Percentiles rank a stretch among this genome's conserved stretches.
Evolutionary conservation across 92 coral and sea anemone species (phyloP).

Genomic region (Palythoa heliodiscus): DNA sequence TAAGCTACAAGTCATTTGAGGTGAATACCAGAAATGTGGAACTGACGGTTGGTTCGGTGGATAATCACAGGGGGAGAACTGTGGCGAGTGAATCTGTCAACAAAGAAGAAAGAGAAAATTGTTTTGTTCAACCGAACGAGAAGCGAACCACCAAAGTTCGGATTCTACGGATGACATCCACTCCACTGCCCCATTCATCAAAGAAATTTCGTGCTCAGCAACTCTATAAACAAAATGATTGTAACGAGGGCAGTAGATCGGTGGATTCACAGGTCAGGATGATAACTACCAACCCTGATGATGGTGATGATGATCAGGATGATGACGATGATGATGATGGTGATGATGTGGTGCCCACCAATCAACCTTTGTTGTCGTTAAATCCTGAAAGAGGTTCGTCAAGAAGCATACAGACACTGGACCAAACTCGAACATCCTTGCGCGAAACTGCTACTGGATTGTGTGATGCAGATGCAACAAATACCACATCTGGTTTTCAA

Average conservation of each 20-base stretch:
- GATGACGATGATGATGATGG: too few species aligned
- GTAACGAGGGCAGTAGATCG: neutral
- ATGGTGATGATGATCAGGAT: too few species aligned
- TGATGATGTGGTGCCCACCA: neutral
- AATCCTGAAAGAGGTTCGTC: neutral
- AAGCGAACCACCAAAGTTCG: neutral
- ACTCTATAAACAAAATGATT: neutral
- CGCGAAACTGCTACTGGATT: neutral
- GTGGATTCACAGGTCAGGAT: neutral
- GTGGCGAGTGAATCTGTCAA: neutral
- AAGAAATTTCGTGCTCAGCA: neutral
- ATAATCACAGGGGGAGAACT: neutral
- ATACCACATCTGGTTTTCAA: neutral
- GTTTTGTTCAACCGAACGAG: neutral
- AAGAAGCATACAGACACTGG: neutral
- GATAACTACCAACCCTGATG: neutral
- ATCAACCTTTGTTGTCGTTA: neutral
- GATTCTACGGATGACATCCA: conserved; percentile 30
- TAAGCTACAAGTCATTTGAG: conserved; percentile 16
- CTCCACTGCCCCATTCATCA: conserved; percentile 29
- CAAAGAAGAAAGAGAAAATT: neutral
- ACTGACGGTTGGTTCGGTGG: neutral
- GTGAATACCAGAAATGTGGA: neutral
- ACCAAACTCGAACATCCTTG: neutral
- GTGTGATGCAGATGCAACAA: too few species aligned